Evolutionary conservation across 2,797 vertebrate species (phyloP).

Genomic region (Gymnoscopelus braueri): DNA sequence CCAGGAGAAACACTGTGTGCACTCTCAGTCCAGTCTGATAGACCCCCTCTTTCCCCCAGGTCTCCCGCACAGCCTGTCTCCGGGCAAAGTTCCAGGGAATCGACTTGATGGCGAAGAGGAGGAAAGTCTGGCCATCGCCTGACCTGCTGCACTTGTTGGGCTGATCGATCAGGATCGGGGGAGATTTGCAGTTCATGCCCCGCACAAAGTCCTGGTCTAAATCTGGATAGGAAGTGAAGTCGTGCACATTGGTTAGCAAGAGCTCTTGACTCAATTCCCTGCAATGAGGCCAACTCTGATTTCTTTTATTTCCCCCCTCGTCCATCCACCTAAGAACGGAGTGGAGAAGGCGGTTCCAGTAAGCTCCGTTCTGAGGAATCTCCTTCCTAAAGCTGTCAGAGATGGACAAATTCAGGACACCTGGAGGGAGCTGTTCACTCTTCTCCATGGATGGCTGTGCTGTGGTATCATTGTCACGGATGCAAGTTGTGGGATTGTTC

Average conservation of each 20-base stretch:
- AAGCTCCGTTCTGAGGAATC: slow-evolving; percentile 72
- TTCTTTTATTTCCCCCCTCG: not conserved
- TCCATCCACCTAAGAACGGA: slow-evolving; percentile 57
- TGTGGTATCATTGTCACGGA: not conserved
- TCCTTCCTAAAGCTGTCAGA: slow-evolving; percentile 48
- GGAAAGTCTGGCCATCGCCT: slow-evolving; percentile 53
- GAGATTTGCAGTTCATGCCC: slow-evolving; percentile 78
- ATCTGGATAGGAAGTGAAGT: slow-evolving; percentile 75
- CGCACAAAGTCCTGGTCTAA: slow-evolving; percentile 78
- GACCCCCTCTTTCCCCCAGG: slow-evolving; percentile 79
- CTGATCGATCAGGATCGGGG: slow-evolving; percentile 74
- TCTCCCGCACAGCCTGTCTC: slow-evolving; percentile 85
- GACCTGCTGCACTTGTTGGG: slow-evolving; percentile 69
- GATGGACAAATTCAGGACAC: slow-evolving; percentile 24
- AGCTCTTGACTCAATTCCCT: slow-evolving; percentile 46
- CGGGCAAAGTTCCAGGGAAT: slow-evolving; percentile 78
- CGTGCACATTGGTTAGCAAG: slow-evolving; percentile 72
- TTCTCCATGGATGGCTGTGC: not conserved
- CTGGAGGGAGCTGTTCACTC: accelerated
- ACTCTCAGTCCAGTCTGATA: slow-evolving; percentile 54
- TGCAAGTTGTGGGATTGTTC: accelerated
- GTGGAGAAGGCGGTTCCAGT: slow-evolving; percentile 86
- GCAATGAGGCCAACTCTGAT: slow-evolving; percentile 41
- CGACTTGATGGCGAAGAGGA: slow-evolving; percentile 89
- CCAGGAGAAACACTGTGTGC: slow-evolving; percentile 83